Percentiles rank a stretch among this genome's conserved stretches.
phyloP scores from a whole-genome alignment of 2,797 vertebrate species.

The Choloepus didactylus region DNA sequence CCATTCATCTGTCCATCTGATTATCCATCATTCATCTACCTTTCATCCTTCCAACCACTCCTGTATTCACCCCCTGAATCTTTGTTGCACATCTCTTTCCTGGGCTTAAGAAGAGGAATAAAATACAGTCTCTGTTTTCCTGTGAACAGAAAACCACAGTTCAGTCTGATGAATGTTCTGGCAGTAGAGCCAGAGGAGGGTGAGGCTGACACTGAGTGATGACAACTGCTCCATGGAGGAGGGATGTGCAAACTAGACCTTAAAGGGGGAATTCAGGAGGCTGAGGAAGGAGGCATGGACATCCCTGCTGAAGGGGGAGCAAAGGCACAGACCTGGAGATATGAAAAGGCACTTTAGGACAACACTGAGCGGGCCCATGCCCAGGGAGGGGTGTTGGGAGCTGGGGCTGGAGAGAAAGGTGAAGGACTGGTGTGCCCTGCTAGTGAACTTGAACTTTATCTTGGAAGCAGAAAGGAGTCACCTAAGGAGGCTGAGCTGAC shows the following conservation, averaged over 20 bases:
- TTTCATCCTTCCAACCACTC: too few relatives aligned
- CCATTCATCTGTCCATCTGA: not conserved
- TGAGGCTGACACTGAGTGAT: not conserved
- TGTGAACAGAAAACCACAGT: not conserved
- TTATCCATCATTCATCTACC: not conserved
- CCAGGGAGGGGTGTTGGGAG: not conserved
- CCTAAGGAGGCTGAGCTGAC: not conserved
- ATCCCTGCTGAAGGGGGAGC: not conserved
- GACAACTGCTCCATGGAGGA: not conserved
- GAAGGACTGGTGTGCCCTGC: not conserved
- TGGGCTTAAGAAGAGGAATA: constrained; percentile 2
- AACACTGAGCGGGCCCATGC: not conserved
- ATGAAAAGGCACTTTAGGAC: not conserved
- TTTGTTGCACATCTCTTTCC: not conserved
- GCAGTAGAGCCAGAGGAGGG: not conserved
- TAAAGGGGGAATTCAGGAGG: not conserved
- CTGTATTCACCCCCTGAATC: not conserved
- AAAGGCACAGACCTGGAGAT: not conserved
- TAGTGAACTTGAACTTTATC: not conserved
- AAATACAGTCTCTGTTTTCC: not conserved
- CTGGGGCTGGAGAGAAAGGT: not conserved
- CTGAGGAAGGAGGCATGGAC: not conserved
- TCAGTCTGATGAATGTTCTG: not conserved
- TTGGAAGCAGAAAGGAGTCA: not conserved
- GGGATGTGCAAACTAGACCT: not conserved